A percentile compares a stretch with the other conserved stretches of the same genome.
These are phyloP conservation scores for Darevskia nairensis DNA, from an alignment of 2,797 vertebrate genomes.

Conservation along the genomic window DNA sequence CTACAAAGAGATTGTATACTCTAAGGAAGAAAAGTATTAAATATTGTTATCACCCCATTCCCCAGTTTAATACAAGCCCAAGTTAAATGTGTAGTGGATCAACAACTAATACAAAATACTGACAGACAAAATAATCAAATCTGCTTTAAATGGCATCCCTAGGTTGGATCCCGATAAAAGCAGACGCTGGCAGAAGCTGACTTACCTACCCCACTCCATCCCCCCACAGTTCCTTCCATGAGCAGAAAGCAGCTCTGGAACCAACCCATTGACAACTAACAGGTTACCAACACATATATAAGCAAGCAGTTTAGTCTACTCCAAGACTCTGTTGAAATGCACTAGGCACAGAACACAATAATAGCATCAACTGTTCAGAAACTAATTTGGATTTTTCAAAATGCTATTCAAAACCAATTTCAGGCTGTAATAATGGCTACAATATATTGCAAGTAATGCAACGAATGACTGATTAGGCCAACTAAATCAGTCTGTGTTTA, in stretches of 20 bases:
- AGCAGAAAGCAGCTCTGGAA: background rate
- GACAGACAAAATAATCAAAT: too few relatives aligned
- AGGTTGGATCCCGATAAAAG: too few relatives aligned
- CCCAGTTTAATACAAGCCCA: background rate
- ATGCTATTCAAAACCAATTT: background rate
- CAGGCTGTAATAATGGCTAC: background rate
- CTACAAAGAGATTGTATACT: too few relatives aligned
- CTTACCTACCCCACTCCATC: too few relatives aligned
- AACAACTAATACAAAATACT: background rate
- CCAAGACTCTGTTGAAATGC: background rate
- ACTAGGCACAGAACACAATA: slow-evolving; percentile 18
- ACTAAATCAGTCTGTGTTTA: slow-evolving; percentile 9
- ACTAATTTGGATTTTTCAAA: background rate
- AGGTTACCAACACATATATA: background rate
- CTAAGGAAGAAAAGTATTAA: background rate
- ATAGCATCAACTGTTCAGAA: background rate
- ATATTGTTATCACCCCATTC: background rate
- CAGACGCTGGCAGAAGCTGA: too few relatives aligned
- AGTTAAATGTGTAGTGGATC: background rate
- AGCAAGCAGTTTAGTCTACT: background rate
- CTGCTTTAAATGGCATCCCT: background rate
- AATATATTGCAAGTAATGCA: background rate
- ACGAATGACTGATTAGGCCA: slow-evolving; percentile 8
- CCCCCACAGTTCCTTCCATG: too few relatives aligned
- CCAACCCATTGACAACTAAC: background rate